These are phyloP conservation scores for Drosophila carrolli DNA, from an alignment of 1,140 invertebrate species.

Conservation along the genomic window DNA sequence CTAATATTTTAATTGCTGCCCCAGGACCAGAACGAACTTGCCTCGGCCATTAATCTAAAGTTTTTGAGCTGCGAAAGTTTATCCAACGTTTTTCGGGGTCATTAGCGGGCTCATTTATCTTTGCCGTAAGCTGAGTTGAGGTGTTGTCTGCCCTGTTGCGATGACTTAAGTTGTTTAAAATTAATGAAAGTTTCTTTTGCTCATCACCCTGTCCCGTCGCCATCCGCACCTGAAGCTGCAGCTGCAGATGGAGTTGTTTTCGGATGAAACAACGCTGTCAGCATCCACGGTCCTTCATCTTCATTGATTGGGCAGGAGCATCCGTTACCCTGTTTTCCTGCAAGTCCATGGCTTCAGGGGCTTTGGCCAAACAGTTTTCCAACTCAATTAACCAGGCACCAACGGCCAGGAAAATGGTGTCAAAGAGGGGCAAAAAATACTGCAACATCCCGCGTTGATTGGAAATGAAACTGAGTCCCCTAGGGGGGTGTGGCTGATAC, in stretches of 20 bases:
- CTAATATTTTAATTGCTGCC: slow-evolving; percentile 62
- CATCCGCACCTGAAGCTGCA: slow-evolving; percentile 16
- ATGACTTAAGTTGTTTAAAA: slow-evolving; percentile 58
- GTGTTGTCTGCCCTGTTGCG: neutral
- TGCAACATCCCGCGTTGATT: slow-evolving; percentile 43
- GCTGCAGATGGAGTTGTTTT: slow-evolving; percentile 31
- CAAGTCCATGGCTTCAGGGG: slow-evolving; percentile 17
- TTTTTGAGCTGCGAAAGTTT: slow-evolving; percentile 57
- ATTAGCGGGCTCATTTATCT: slow-evolving; percentile 72
- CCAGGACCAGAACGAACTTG: slow-evolving; percentile 31
- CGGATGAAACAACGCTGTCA: slow-evolving; percentile 33
- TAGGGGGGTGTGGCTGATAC: slow-evolving; percentile 8
- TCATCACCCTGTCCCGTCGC: neutral
- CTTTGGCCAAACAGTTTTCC: slow-evolving; percentile 58
- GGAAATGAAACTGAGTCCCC: slow-evolving; percentile 40
- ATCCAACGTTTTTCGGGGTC: slow-evolving; percentile 50
- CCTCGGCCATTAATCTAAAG: slow-evolving; percentile 58
- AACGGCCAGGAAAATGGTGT: slow-evolving; percentile 26
- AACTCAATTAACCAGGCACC: slow-evolving; percentile 58
- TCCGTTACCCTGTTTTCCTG: neutral
- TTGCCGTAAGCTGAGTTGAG: slow-evolving; percentile 38
- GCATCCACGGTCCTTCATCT: slow-evolving; percentile 24
- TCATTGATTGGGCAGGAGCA: slow-evolving; percentile 34
- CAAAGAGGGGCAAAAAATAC: slow-evolving; percentile 43
- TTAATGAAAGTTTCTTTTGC: slow-evolving; percentile 62